Conservation (phyloP, 2,113 vertebrate species). For the Pollimyrus isidori region DNA sequence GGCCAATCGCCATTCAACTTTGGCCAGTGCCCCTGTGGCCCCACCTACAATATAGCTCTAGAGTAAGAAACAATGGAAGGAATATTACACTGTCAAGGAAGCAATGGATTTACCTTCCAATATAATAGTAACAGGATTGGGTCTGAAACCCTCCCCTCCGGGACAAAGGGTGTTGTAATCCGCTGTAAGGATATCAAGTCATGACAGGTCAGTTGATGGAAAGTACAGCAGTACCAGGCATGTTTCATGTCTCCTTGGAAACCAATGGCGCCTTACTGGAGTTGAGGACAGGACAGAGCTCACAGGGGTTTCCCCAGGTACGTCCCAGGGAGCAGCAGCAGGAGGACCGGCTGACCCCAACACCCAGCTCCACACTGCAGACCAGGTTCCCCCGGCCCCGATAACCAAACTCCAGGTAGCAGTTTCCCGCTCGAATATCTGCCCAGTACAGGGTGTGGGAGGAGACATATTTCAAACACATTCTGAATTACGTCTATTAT, state of each 20-base stretch:
- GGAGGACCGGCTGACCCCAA: slow-evolving; percentile 71
- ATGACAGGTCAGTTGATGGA: background rate
- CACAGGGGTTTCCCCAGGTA: slow-evolving; percentile 76
- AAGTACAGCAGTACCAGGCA: background rate
- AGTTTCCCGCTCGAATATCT: slow-evolving; percentile 74
- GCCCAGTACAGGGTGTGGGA: background rate
- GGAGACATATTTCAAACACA: background rate
- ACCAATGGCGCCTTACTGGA: slow-evolving; percentile 60
- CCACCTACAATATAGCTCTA: background rate
- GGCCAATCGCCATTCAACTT: background rate
- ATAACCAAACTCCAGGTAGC: slow-evolving; percentile 65
- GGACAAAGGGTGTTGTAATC: slow-evolving; percentile 78
- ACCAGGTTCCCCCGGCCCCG: slow-evolving; percentile 60
- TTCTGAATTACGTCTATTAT: background rate
- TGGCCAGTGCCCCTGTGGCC: background rate
- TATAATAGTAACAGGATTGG: slow-evolving; percentile 76
- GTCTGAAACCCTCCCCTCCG: slow-evolving; percentile 76
- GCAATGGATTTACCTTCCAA: slow-evolving; percentile 64
- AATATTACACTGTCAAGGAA: background rate
- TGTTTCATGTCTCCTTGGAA: background rate
- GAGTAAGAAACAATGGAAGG: background rate
- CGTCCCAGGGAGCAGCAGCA: slow-evolving; percentile 75
- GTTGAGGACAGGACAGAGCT: slow-evolving; percentile 69
- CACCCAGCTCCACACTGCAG: slow-evolving; percentile 70
- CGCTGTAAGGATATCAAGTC: slow-evolving; percentile 43